Conservation (phyloP, 2,113 vertebrate genomes). For the Miniopterus natalensis region DNA sequence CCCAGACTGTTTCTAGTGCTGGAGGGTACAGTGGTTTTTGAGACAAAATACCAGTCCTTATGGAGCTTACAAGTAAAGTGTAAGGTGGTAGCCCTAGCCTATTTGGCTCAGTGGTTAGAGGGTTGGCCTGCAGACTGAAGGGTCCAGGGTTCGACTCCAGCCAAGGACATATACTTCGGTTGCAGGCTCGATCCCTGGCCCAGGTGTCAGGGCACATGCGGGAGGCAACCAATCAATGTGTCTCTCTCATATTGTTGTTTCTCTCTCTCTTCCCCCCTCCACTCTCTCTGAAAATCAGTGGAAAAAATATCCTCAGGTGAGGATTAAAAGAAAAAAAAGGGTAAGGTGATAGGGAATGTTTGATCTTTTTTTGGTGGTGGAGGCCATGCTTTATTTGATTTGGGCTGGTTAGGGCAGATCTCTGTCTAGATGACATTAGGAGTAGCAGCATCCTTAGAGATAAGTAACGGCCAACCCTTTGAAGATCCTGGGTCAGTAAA, state of each 20-base stretch:
- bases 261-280: no score
- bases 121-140: no score
- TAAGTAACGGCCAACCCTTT: not conserved
- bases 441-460: not conserved
- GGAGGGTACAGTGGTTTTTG: not conserved
- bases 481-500: not conserved
- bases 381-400: not conserved
- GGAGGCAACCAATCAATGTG: no score
- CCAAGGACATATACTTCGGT: no score
- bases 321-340: no score
- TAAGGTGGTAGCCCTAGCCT: not conserved
- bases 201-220: no score
- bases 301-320: no score
- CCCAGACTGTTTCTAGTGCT: not conserved
- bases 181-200: no score
- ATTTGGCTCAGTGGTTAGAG: no score
- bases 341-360: not conserved
- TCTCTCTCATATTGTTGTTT: no score
- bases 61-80: not conserved
- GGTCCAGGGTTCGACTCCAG: no score
- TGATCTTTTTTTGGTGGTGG: not conserved
- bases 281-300: no score
- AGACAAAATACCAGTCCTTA: not conserved
- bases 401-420: not conserved
- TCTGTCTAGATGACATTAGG: not conserved